Conservation (phyloP, 2,888 invertebrate species). For the Hetaerina titia region DNA sequence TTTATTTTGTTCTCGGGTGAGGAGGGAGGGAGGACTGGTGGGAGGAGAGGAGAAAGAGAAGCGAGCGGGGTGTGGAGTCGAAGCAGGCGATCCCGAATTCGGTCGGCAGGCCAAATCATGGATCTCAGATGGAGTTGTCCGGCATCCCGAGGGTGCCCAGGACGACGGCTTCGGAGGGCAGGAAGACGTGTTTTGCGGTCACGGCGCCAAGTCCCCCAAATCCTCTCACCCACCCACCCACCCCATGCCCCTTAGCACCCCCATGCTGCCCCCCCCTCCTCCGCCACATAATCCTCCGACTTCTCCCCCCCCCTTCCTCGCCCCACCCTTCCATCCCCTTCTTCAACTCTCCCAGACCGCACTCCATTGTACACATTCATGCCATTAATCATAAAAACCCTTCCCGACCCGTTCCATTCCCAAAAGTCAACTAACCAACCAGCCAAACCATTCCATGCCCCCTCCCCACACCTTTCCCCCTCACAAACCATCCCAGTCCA, state of each 20-base stretch:
- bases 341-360: too few species aligned
- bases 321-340: too few species aligned
- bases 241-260: background rate
- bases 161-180: background rate
- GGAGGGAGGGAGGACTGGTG: background rate
- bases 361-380: too few species aligned
- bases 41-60: background rate
- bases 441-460: too few species aligned
- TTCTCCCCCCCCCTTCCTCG: too few species aligned
- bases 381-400: too few species aligned
- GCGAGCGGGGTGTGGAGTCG: background rate
- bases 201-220: background rate
- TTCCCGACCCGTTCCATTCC: too few species aligned
- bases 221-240: background rate
- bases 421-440: too few species aligned
- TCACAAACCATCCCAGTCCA: too few species aligned
- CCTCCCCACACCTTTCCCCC: too few species aligned
- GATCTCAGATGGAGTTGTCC: background rate
- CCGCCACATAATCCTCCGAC: background rate
- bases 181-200: background rate
- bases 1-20: background rate
- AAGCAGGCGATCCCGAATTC: background rate
- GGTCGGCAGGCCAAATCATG: background rate
- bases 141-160: background rate
- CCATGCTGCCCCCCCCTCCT: background rate